Evolutionary conservation across 2,797 vertebrate species (phyloP).

Genomic region (Crocidura indochinensis): DNA sequence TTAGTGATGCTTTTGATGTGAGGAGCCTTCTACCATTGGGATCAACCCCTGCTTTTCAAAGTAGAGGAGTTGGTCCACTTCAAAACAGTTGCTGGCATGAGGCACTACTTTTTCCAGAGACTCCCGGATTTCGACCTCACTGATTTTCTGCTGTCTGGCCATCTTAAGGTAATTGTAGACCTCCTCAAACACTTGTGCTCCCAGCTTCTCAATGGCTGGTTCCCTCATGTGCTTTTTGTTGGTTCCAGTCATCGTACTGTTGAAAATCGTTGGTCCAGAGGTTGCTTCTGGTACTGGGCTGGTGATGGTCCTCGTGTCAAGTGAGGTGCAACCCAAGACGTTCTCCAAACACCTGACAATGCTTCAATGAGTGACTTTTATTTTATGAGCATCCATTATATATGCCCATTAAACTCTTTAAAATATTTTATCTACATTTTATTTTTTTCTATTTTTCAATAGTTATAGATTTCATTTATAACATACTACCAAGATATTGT

Average conservation of each 20-base stretch:
- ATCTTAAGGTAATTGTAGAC: conserved; percentile 91
- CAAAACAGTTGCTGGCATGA: conserved; percentile 89
- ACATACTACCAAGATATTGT: not conserved
- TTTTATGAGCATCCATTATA: not conserved
- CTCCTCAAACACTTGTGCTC: conserved; percentile 88
- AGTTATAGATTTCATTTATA: no score
- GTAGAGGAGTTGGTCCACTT: conserved; percentile 94
- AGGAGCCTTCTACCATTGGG: not conserved
- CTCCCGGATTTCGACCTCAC: conserved; percentile 87
- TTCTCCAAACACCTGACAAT: no score
- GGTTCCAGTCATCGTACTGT: conserved; percentile 85
- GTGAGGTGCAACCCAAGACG: no score
- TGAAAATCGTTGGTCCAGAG: conserved; percentile 84
- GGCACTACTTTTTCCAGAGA: conserved; percentile 88
- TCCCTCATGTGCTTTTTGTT: conserved; percentile 90
- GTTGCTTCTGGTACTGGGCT: conserved; percentile 71
- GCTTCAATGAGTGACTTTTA: not conserved
- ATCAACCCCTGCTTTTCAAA: conserved; percentile 91
- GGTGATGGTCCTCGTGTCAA: conserved; percentile 85
- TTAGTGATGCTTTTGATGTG: not conserved
- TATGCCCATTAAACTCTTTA: not conserved
- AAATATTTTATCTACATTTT: no score
- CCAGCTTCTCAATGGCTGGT: conserved; percentile 90
- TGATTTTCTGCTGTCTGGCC: conserved; percentile 84
- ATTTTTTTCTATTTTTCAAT: no score